phyloP scores from a whole-genome alignment of 2,113 vertebrate genomes.

The Mustela nigripes region DNA sequence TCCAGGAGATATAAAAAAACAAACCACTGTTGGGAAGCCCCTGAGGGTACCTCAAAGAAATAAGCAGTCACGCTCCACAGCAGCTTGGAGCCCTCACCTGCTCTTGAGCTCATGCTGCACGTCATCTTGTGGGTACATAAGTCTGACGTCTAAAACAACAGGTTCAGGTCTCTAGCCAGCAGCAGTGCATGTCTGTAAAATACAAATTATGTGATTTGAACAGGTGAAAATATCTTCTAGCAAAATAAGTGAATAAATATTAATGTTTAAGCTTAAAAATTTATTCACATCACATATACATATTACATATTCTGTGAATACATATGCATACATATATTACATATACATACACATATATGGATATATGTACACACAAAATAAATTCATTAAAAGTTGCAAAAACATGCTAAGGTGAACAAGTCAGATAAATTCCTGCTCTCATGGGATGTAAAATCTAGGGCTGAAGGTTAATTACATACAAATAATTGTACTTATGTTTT shows the following conservation, averaged over 20 bases:
- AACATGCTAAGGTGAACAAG: background rate
- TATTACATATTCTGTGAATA: rapidly evolving
- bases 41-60: background rate
- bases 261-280: background rate
- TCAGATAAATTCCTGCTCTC: background rate
- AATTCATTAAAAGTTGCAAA: background rate
- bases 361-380: background rate
- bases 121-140: background rate
- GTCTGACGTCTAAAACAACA: background rate
- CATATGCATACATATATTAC: background rate
- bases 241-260: background rate
- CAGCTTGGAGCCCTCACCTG: background rate
- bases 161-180: background rate
- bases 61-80: background rate
- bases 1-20: background rate
- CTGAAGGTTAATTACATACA: background rate
- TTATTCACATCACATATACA: background rate
- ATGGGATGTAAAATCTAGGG: background rate
- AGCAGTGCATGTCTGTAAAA: background rate
- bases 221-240: background rate
- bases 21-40: background rate
- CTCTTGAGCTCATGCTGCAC: background rate
- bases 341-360: background rate
- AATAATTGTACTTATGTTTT: background rate
- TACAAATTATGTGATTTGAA: background rate